Evolutionary conservation across 1,140 invertebrate genomes (phyloP).

Genomic region (Elysia chlorotica): DNA sequence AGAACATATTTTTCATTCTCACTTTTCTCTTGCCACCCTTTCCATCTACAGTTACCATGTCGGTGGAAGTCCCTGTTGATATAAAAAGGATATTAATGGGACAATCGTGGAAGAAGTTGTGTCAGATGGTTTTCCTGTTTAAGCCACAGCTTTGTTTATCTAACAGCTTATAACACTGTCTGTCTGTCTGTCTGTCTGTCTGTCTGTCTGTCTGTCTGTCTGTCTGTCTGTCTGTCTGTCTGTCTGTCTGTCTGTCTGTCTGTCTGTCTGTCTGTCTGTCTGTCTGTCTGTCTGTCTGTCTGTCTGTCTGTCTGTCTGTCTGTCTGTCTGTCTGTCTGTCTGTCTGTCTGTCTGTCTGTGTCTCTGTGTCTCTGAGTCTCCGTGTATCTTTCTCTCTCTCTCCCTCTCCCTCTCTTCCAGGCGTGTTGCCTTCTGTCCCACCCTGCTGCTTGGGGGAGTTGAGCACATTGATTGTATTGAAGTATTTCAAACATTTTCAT

Average conservation of each 20-base stretch:
- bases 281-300: neutral
- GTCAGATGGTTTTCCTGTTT: too few relatives aligned
- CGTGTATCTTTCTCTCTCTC: neutral
- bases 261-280: neutral
- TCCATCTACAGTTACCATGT: too few relatives aligned
- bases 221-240: neutral
- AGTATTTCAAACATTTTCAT: neutral
- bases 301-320: neutral
- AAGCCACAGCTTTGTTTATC: too few relatives aligned
- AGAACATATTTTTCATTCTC: too few relatives aligned
- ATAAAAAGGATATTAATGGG: too few relatives aligned
- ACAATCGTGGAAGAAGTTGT: too few relatives aligned
- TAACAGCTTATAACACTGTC: too few relatives aligned
- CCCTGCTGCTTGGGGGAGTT: neutral
- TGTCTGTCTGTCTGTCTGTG: neutral
- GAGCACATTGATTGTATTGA: neutral
- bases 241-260: slow-evolving; percentile 1
- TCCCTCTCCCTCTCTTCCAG: neutral
- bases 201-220: neutral
- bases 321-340: slow-evolving; percentile 3
- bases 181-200: neutral
- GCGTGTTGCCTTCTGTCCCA: neutral
- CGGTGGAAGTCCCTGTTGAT: too few relatives aligned
- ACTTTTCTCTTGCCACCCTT: too few relatives aligned
- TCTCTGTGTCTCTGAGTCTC: slow-evolving; percentile 6